Conservation (phyloP, 2,888 invertebrate genomes). For the Coleophora deauratella region DNA sequence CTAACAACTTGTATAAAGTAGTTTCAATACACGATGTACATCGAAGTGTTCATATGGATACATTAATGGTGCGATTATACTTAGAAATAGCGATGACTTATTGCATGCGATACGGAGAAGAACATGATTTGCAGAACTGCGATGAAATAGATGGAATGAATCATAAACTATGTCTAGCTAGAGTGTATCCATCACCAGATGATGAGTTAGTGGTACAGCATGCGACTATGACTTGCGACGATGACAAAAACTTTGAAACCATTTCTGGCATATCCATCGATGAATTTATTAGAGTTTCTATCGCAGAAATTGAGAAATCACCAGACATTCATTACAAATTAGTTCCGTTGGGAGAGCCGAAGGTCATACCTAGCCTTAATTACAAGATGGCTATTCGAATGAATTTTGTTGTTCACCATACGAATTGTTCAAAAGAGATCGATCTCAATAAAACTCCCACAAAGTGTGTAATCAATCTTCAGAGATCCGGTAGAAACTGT, state of each 20-base stretch:
- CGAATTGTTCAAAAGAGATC: constrained; percentile 46
- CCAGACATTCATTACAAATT: constrained; percentile 33
- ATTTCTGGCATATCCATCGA: constrained; percentile 37
- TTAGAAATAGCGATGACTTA: constrained; percentile 48
- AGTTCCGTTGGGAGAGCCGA: constrained; percentile 41
- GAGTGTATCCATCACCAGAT: constrained; percentile 45
- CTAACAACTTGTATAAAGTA: constrained; percentile 46
- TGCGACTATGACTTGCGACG: constrained; percentile 42
- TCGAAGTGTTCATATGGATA: constrained; percentile 36
- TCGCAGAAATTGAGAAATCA: constrained; percentile 34
- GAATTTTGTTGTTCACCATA: constrained; percentile 34
- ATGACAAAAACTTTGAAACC: constrained; percentile 35
- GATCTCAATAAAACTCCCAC: constrained; percentile 22
- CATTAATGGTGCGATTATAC: constrained; percentile 41
- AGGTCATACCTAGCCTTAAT: constrained; percentile 42
- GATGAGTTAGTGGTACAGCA: constrained; percentile 41
- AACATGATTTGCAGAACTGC: constrained; percentile 30
- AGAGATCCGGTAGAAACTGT: constrained; percentile 31
- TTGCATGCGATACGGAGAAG: constrained; percentile 36
- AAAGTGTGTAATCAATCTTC: constrained; percentile 31
- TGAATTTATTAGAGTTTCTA: constrained; percentile 31
- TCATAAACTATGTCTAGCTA: constrained; percentile 44
- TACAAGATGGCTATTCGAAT: constrained; percentile 34
- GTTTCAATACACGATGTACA: constrained; percentile 40
- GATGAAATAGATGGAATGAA: constrained; percentile 45